These are phyloP conservation scores for Bothrops jararaca DNA, from an alignment of 2,113 vertebrate species.

Conservation along the genomic window DNA sequence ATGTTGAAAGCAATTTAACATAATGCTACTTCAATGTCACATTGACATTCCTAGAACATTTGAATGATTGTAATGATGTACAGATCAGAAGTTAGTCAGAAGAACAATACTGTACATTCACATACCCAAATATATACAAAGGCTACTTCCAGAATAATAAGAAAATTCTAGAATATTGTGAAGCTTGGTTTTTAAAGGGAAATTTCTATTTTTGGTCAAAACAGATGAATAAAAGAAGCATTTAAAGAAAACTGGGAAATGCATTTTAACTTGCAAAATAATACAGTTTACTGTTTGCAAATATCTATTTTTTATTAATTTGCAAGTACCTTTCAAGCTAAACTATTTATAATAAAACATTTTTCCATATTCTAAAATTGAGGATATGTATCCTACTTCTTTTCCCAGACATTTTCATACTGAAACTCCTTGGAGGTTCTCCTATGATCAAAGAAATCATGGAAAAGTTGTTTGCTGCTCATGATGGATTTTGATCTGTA, in stretches of 20 bases:
- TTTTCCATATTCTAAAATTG: too few species aligned
- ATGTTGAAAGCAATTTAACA: neutral
- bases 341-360: too few species aligned
- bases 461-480: neutral
- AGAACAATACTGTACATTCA: neutral
- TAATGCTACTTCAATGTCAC: neutral
- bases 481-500: neutral
- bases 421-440: too few species aligned
- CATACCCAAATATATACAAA: neutral
- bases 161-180: neutral
- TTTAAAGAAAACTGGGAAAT: constrained; percentile 17
- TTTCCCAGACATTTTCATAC: too few species aligned
- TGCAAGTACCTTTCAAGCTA: too few species aligned
- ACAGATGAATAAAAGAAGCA: neutral
- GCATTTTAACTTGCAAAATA: neutral
- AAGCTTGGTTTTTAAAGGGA: neutral
- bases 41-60: neutral
- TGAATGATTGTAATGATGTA: constrained; percentile 3
- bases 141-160: neutral
- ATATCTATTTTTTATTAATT: constrained; percentile 1
- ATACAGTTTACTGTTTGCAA: constrained; percentile 9
- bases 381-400: too few species aligned
- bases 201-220: neutral
- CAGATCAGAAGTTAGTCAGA: neutral
- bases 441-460: too few species aligned